phyloP scores from a whole-genome alignment of 2,113 vertebrate species.

The Hystrix brachyura region DNA sequence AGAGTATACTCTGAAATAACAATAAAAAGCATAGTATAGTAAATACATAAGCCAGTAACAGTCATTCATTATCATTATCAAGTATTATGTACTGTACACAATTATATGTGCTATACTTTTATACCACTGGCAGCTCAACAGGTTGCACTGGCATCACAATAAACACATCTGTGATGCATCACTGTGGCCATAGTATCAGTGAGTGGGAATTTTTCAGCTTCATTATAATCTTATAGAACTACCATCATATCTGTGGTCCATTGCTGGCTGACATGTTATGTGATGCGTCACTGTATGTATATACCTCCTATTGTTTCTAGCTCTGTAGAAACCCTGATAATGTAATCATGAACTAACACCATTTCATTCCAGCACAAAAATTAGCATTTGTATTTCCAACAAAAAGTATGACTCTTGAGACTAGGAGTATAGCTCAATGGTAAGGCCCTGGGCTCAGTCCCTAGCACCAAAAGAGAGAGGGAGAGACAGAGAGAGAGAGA shows the following conservation, averaged over 20 bases:
- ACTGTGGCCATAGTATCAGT: neutral
- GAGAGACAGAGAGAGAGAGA: neutral
- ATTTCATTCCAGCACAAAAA: slow-evolving; percentile 46
- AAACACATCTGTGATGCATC: neutral
- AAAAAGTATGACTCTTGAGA: slow-evolving; percentile 4
- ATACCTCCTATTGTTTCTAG: neutral
- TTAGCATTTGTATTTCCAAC: slow-evolving; percentile 20
- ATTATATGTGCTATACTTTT: neutral
- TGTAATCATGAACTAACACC: neutral
- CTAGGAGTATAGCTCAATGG: neutral
- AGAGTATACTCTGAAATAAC: neutral
- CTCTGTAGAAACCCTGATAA: neutral
- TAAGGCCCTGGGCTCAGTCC: neutral
- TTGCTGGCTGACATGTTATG: neutral
- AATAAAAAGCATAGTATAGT: neutral
- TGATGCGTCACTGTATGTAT: neutral
- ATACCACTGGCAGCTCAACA: neutral
- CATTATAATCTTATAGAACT: neutral
- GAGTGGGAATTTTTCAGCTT: neutral
- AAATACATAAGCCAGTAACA: neutral
- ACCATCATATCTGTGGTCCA: neutral
- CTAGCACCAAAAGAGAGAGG: neutral
- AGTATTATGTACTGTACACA: neutral
- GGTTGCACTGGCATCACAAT: neutral
- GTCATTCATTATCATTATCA: neutral